Evolutionary conservation across 2,888 invertebrate genomes (phyloP), one percentile per base, ranked within the genome.

Genomic region (Callimorpha dominula): DNA sequence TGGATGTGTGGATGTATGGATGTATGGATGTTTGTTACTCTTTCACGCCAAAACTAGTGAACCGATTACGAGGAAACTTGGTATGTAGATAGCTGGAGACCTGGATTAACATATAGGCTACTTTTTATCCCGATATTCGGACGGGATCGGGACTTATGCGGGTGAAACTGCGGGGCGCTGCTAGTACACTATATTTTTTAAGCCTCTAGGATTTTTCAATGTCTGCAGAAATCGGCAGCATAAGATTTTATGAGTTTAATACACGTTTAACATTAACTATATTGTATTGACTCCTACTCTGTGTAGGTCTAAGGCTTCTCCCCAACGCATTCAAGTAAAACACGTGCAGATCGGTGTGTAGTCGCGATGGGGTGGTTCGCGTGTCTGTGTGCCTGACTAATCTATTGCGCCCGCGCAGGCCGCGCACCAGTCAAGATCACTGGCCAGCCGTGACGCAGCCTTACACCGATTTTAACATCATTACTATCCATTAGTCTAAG

Each of bases 401-500:
- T 91, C 90, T 92, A 91, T 88, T 92, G 93, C 93, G 91, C 89
- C 88, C 87, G 92, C 92, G 90, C 87, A 85, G 90, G 88, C 88
- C 88, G 90, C 91, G 89, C 87, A 85, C 80, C 85, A 86, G 83
- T 88, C 90, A 90, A 95, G 94, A 95, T 93, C 93, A 95, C 94
- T 94, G 94, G 87, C 94, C 94, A 94, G 89, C 82, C 81, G 78
- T 86, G 83, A 78, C 84, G 86, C 91, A 88, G 87, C 90, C 87
- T 89, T 87, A 90, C 89, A 90, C 91, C 87, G 90, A 91, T 88
- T 91, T 91, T 89, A 88, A 91, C 89, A 85, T 89, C 88, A 89
- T 87, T 86, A 83, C 83, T 85, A 83, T 85, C 84, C 82, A 83
- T 86, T 86, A 78, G 81, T 81, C 85, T 82, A 76, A 85, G 81